A percentile compares a stretch with the other conserved stretches of the same genome.
Conservation (phyloP, 1,140 invertebrate species). For the Solenopsis invicta region DNA sequence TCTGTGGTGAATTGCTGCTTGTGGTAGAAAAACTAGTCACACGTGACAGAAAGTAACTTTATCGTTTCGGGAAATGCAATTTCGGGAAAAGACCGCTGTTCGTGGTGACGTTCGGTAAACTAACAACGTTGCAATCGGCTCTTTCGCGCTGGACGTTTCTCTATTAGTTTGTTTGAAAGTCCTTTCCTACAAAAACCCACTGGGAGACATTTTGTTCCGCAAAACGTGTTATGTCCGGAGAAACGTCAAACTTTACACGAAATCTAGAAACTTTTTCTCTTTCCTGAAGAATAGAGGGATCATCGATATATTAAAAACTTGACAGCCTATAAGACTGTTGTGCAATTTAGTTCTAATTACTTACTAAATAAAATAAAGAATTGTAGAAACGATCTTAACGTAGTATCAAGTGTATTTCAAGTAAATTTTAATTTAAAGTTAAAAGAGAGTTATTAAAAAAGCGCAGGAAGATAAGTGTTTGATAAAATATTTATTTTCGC, state of each 20-base stretch:
- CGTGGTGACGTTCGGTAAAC: constrained; percentile 45
- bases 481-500: neutral
- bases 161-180: constrained; percentile 59
- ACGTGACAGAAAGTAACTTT: constrained; percentile 36
- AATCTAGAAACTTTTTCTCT: neutral
- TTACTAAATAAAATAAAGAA: neutral
- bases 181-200: constrained; percentile 35
- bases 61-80: constrained; percentile 34
- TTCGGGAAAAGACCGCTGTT: constrained; percentile 33
- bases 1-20: neutral
- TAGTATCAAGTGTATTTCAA: neutral
- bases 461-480: neutral
- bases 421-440: neutral
- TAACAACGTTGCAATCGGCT: constrained; percentile 49
- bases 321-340: neutral
- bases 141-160: constrained; percentile 51
- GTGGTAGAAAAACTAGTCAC: neutral
- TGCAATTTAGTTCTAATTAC: neutral
- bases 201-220: constrained; percentile 51
- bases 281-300: neutral
- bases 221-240: constrained; percentile 24
- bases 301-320: neutral
- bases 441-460: neutral
- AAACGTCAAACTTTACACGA: constrained; percentile 55
- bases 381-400: neutral